Evolutionary conservation across 2,888 invertebrate species (phyloP), one percentile per base, ranked within the genome.

Genomic region (Aspidiotus destructor): DNA sequence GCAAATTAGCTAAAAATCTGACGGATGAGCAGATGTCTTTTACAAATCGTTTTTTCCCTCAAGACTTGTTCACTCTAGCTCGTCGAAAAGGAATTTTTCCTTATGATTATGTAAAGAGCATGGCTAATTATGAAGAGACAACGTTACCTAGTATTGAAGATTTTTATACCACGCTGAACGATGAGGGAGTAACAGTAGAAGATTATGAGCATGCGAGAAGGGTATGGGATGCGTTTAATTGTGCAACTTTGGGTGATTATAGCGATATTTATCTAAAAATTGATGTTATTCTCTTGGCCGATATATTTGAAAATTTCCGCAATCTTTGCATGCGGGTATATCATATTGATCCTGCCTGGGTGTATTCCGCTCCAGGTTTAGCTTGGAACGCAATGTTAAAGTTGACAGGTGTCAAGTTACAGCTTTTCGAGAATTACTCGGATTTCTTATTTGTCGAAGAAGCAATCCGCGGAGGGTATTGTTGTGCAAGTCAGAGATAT

Each of bases 251-350:
- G 28, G 74, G 74, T 0, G 75, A 76, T 62, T 78, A 77, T 69
- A 72, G 73, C 3, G 74, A 76, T 55, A 44, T 76, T 5, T 77
- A 77, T 70, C 52, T 77, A 48, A 76, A 75, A 72, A 74, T 74
- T 1, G 77, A 78, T 71, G 74, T 77, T 7, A 69, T 77, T 15
- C 71, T 77, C 1, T 70, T 76, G 48, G 73, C 75, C 6, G 77
- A 77, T 69, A 72, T 77, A 7, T 77, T 77, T 71, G 77, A 77
- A 71, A 75, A 76, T 69, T 78, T 77, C 70, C 64, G 76, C n/a
- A 8, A 68, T 7, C 72, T 68, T 1, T 74, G 74, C 63, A 53
- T 73, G 7, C 42, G 70, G 28, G 73, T 72, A 7, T 76, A 77
- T 63, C 68, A 70, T 7, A 68, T 77, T 5, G 76, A 76, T 72